Evolutionary conservation across 2,113 vertebrate species (phyloP).

Genomic region (Parotia lawesii): DNA sequence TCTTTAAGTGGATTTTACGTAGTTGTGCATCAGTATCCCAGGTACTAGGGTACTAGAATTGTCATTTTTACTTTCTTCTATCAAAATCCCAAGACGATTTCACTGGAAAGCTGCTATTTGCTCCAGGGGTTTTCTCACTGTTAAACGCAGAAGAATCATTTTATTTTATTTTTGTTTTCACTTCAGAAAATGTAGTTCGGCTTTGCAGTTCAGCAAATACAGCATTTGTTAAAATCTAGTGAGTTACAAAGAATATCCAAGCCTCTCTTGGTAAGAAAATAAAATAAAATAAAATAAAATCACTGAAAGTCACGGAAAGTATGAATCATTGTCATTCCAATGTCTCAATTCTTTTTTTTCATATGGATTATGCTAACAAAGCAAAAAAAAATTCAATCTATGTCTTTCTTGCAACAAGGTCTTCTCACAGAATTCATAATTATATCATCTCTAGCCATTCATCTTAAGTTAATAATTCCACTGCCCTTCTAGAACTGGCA

Average conservation of each 20-base stretch:
- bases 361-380: not conserved
- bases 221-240: not conserved
- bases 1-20: rapidly evolving
- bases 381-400: not conserved
- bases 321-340: not conserved
- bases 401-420: conserved; percentile 8
- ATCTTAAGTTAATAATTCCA: conserved; percentile 33
- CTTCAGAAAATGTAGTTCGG: not conserved
- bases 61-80: not conserved
- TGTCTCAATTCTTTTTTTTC: not conserved
- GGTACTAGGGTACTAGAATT: not conserved
- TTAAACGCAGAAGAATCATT: not conserved
- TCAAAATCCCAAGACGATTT: not conserved
- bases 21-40: not conserved
- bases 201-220: not conserved
- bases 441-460: conserved; percentile 4
- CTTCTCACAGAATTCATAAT: conserved; percentile 26
- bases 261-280: not conserved
- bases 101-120: not conserved
- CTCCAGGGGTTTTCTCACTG: not conserved
- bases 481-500: not conserved
- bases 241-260: not conserved
- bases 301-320: not conserved
- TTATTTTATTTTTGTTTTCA: not conserved
- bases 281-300: not conserved